phyloP scores from a whole-genome alignment of 2,113 vertebrate genomes.

The Chaenogobius annularis region DNA sequence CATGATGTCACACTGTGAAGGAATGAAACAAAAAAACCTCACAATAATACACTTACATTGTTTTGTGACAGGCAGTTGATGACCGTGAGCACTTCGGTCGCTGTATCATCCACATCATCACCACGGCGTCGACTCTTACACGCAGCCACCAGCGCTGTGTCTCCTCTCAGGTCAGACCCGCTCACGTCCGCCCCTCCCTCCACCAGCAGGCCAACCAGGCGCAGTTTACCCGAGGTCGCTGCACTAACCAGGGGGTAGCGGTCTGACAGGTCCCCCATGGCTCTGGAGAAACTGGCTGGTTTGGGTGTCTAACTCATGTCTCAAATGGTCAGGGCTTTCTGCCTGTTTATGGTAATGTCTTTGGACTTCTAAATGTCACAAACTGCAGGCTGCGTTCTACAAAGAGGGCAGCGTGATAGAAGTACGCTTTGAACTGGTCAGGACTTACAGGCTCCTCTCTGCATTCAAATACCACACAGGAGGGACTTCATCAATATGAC shows the following conservation, averaged over 20 bases:
- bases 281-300: constrained; percentile 9
- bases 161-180: constrained; percentile 60
- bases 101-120: constrained; percentile 37
- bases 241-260: constrained; percentile 70
- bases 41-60: constrained; percentile 35
- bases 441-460: too few species aligned
- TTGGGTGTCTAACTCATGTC: not conserved
- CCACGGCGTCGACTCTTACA: too few species aligned
- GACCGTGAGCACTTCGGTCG: constrained; percentile 46
- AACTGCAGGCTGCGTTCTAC: constrained; percentile 45
- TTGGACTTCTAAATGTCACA: constrained; percentile 60
- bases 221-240: constrained; percentile 65
- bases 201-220: constrained; percentile 72
- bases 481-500: too few species aligned
- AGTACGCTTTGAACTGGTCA: too few species aligned
- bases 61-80: constrained; percentile 68
- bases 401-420: constrained; percentile 44
- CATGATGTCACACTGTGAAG: too few species aligned
- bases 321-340: constrained; percentile 33
- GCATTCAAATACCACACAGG: too few species aligned
- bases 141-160: constrained; percentile 69
- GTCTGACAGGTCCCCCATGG: constrained; percentile 66
- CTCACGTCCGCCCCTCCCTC: constrained; percentile 76
- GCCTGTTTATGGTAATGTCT: not conserved
- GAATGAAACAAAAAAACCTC: too few species aligned